Evolutionary conservation across 2,113 vertebrate genomes (phyloP), one percentile per base, ranked within the genome.

Genomic region (Hyla sarda): DNA sequence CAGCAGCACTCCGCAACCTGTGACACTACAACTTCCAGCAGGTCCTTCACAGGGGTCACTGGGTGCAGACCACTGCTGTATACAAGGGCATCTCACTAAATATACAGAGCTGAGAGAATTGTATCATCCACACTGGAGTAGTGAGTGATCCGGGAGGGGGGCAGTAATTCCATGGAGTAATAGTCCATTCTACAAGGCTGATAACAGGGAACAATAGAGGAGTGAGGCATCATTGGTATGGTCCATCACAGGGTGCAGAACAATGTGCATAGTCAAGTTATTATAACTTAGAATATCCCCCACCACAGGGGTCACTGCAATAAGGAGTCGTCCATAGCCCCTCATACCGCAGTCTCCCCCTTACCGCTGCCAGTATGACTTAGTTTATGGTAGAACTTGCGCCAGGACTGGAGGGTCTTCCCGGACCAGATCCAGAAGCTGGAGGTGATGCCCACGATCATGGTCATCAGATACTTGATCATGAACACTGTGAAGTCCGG

Each of bases 261-360:
- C 41, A 41, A 41, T 41, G 41, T 41, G 41, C 41, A 41, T 41
- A 41, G 41, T 41, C 41, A 41, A 41, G 41, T 41, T 41, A 41
- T 41, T 41, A 41, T 41, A 41, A 41, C 41, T 41, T 41, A 41
- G 3, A 41, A 41, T 3, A 41, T 5, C 3, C 41, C 41, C 8
- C n/a, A 30, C 25, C 62, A 67, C 28, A 67, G 13, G 62, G 60
- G 25, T 5, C 23, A 28, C n/a, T 25, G 30, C 60, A 34, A 37
- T 32, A 30, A 34, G 65, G 30, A n/a, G n/a, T 37, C 19, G 65
- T 37, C 65, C 32, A 69, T 69, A 23, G 62, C 19, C 21, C 25
- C 90, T 98, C 93, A 99, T 93, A 99, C 98, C 0, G 97, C 98
- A 0, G 98, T 99, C 93, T 99, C 97, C n/a, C 97, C 98, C 67